These are phyloP conservation scores for Lophotis ruficrista DNA, from an alignment of 2,113 vertebrate genomes.

Conservation along the genomic window DNA sequence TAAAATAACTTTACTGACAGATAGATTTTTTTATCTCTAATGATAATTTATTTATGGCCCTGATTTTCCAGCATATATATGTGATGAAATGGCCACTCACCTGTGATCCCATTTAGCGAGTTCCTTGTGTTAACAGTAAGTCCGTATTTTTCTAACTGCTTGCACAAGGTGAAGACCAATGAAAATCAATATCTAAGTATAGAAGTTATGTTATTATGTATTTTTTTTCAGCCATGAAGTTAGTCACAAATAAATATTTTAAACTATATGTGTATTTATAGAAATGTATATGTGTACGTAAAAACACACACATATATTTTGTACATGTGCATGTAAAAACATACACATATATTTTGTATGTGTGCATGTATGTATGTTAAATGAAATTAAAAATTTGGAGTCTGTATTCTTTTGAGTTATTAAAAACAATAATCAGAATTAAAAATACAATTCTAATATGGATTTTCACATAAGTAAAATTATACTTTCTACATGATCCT, in stretches of 20 bases:
- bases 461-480: not conserved
- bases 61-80: not conserved
- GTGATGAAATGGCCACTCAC: not conserved
- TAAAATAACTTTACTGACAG: not conserved
- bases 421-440: not conserved
- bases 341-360: no score
- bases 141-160: not conserved
- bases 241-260: not conserved
- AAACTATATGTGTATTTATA: not conserved
- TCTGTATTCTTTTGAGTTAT: not conserved
- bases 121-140: not conserved
- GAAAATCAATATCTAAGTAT: not conserved
- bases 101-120: not conserved
- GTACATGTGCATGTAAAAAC: rapidly evolving
- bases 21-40: not conserved
- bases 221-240: not conserved
- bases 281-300: rapidly evolving
- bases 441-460: not conserved
- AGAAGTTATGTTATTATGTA: not conserved
- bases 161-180: not conserved
- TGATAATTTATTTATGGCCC: not conserved
- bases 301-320: not conserved
- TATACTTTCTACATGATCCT: not conserved
- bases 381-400: not conserved
- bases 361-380: rapidly evolving